Conservation (phyloP, 2,888 invertebrate genomes). For the Hoplodrina ambigua region DNA sequence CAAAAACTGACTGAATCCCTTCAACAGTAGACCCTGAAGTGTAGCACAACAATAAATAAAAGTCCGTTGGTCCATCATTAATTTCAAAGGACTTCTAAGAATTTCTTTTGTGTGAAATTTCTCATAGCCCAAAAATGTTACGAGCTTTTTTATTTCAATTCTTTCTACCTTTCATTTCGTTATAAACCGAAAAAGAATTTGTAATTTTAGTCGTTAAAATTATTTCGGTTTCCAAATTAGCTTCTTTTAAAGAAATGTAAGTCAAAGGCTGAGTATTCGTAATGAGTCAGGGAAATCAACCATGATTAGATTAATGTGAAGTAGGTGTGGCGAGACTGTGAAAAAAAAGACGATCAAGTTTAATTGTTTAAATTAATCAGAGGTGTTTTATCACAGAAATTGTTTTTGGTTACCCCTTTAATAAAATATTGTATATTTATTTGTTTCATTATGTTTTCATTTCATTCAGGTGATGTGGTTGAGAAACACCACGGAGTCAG, state of each 20-base stretch:
- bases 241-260: slow-evolving; percentile 18
- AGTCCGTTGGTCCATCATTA: slow-evolving; percentile 5
- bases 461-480: slow-evolving; percentile 92
- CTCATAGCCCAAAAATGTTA: slow-evolving; percentile 21
- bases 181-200: slow-evolving; percentile 31
- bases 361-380: background rate
- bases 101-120: slow-evolving; percentile 30
- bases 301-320: slow-evolving; percentile 11
- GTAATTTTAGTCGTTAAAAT: slow-evolving; percentile 24
- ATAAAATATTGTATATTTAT: background rate
- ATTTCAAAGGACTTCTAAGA: slow-evolving; percentile 22
- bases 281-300: slow-evolving; percentile 20
- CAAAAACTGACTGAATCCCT: too few relatives aligned
- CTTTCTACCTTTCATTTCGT: slow-evolving; percentile 18
- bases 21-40: background rate
- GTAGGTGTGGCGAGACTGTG: background rate
- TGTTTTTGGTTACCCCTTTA: too few relatives aligned
- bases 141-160: slow-evolving; percentile 11
- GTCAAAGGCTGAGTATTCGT: slow-evolving; percentile 19
- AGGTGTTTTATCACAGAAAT: background rate
- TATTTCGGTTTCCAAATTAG: slow-evolving; percentile 28
- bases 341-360: background rate
- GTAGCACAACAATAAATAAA: slow-evolving; percentile 8
- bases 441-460: background rate
- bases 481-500: slow-evolving; percentile 91